phyloP scores from a whole-genome alignment of 2,113 vertebrate species.

The Polyodon spathula region DNA sequence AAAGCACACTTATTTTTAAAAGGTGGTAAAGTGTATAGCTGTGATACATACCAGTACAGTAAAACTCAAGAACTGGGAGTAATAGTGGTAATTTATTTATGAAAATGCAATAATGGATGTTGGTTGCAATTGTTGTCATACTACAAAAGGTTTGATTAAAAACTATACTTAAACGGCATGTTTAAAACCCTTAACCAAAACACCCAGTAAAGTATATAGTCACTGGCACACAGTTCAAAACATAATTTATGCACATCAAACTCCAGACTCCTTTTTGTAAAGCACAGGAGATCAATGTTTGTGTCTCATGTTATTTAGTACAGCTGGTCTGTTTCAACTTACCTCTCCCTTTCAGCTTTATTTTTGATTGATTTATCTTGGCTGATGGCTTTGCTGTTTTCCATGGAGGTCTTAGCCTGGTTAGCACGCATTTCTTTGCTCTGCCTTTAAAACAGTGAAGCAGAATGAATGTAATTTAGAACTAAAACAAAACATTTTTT shows the following conservation, averaged over 20 bases:
- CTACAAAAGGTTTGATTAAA: too few species aligned
- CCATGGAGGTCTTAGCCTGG: constrained; percentile 97
- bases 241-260: constrained; percentile 4
- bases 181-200: too few species aligned
- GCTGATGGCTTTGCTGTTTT: constrained; percentile 97
- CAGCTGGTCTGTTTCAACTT: constrained; percentile 19
- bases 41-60: too few species aligned
- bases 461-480: constrained; percentile 2
- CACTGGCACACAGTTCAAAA: too few species aligned
- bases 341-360: constrained; percentile 96
- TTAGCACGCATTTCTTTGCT: constrained; percentile 97
- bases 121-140: too few species aligned
- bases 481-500: not conserved
- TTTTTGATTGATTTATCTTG: constrained; percentile 98
- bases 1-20: too few species aligned
- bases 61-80: too few species aligned
- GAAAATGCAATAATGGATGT: too few species aligned
- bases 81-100: too few species aligned
- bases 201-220: too few species aligned
- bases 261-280: not conserved
- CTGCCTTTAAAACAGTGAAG: constrained; percentile 57
- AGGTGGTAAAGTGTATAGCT: too few species aligned
- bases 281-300: not conserved
- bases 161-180: too few species aligned
- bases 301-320: not conserved